A percentile compares a stretch with the other conserved stretches of the same genome.
Conservation (phyloP, 2,888 invertebrate genomes). For the Bellardia bayeri region DNA sequence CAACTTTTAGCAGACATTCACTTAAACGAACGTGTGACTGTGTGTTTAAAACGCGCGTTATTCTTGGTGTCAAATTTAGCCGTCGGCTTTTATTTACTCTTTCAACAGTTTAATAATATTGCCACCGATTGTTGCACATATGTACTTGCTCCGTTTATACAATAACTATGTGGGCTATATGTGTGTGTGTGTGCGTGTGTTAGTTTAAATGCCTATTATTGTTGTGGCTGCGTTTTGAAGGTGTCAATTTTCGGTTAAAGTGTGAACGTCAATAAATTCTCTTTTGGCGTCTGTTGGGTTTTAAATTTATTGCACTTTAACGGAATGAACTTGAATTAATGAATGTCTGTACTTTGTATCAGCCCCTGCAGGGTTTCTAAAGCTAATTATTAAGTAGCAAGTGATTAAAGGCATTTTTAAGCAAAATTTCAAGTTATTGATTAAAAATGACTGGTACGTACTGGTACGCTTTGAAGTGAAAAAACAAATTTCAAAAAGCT, state of each 20-base stretch:
- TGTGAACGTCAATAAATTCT: conserved; percentile 69
- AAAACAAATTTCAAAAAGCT: too few relatives aligned
- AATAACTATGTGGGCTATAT: background rate
- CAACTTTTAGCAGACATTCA: background rate
- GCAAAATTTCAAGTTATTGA: background rate
- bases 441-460: too few relatives aligned
- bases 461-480: too few relatives aligned
- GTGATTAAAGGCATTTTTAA: background rate
- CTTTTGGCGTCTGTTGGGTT: conserved; percentile 2
- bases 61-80: conserved; percentile 70
- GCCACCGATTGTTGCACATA: conserved; percentile 64
- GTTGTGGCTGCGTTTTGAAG: conserved; percentile 46
- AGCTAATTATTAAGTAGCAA: conserved; percentile 31
- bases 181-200: background rate
- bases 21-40: conserved; percentile 5
- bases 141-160: background rate
- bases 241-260: conserved; percentile 64
- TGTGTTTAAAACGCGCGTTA: conserved; percentile 32
- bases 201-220: conserved; percentile 5
- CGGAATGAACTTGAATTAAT: conserved; percentile 6
- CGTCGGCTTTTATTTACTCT: conserved; percentile 71
- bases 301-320: background rate
- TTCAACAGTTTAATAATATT: conserved; percentile 68
- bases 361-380: background rate
- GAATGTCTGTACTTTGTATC: conserved; percentile 5